Evolutionary conservation across 2,888 invertebrate genomes (phyloP), one percentile per base, ranked within the genome.

Genomic region (Microplitis manilae): DNA sequence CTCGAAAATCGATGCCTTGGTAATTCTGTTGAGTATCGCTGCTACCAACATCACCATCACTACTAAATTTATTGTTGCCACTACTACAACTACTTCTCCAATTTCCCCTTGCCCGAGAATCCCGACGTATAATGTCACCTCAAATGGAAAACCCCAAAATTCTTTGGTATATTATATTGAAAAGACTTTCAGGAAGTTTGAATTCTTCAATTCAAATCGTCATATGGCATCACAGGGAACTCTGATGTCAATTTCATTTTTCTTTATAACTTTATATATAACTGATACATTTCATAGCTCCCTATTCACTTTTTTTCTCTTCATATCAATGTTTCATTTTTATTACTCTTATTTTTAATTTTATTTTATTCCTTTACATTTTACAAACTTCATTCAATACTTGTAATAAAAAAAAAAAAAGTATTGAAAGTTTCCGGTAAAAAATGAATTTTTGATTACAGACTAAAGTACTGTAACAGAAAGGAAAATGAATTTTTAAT

Each of bases 101-200:
- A 73, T 73, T 73, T 73, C 65, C 67, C 65, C 67, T 30, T 65
- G 50, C 38, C 8, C n/a, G 65, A 20, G 38, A 73, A 67, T 73
- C 67, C 67, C 50, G 59, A 67, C 73, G 38, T 41, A 38, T 38
- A 73, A 67, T 73, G 20, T 64, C 72, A 64, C 72, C 65, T 65
- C 73, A 73, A 73, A 73, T 73, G 65, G 73, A 73, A 73, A 67
- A 73, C 73, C 73, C 59, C 67, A 73, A 73, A 73, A 73, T 73
- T 67, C 73, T 65, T 67, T 67, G 50, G 73, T 67, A 65, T 40
- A 65, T 73, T 73, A 38, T 71, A n/a, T 50, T 30, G 41, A 39
- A 65, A 41, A 9, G 64, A 64, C 64, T 62, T 62, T 64, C 64
- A 17, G 41, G 72, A 62, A 15, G 20, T 72, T 8, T 38, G 65